phyloP scores from a whole-genome alignment of 2,113 vertebrate species.

The Meleagris gallopavo region DNA sequence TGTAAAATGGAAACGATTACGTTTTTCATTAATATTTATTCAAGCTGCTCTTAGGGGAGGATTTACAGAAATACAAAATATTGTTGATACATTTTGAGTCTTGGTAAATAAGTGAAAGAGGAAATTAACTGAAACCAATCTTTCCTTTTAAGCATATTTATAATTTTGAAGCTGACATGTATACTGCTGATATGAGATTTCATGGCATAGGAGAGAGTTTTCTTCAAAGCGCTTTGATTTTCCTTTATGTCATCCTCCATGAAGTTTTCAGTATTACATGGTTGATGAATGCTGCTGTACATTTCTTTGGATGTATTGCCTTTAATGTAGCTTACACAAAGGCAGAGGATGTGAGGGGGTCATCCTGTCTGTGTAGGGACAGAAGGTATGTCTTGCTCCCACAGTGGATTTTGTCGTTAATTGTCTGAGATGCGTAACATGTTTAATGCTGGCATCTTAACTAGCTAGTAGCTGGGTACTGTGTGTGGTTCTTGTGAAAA shows the following conservation, averaged over 20 bases:
- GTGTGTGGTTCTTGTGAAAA: background rate
- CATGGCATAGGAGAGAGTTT: background rate
- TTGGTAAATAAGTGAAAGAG: background rate
- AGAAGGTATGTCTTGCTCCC: background rate
- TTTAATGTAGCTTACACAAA: background rate
- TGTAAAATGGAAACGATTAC: background rate
- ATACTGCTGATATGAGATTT: conserved; percentile 24
- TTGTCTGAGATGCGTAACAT: background rate
- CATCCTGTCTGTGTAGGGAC: background rate
- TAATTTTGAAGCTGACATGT: background rate
- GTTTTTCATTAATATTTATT: background rate
- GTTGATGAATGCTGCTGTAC: background rate
- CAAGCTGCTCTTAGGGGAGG: background rate
- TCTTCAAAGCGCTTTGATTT: conserved; percentile 40
- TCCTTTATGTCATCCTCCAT: background rate
- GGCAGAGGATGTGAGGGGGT: background rate
- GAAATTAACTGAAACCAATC: conserved; percentile 28
- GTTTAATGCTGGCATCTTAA: background rate
- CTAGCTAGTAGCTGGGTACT: background rate
- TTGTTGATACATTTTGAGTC: background rate
- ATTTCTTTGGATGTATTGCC: background rate
- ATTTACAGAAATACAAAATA: background rate
- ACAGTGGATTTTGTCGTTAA: background rate
- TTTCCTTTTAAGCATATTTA: conserved; percentile 33
- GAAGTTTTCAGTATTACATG: background rate